Percentiles rank a stretch among this genome's conserved stretches.
Evolutionary conservation across 2,888 invertebrate species (phyloP).

Genomic region (Thecocarcelia acutangulata): DNA sequence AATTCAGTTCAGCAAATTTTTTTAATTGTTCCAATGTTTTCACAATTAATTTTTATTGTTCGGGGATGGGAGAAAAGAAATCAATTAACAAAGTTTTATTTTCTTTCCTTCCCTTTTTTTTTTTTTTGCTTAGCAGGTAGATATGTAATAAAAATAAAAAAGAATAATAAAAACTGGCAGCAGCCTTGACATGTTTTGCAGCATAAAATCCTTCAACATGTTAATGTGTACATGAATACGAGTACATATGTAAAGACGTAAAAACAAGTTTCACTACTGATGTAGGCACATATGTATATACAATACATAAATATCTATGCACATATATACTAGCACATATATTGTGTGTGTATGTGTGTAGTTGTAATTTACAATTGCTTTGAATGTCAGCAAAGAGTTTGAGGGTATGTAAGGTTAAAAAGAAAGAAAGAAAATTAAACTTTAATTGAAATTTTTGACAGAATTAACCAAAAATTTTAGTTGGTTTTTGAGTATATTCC

Average conservation of each 20-base stretch:
- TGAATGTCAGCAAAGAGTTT: no score
- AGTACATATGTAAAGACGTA: background rate
- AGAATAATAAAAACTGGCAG: background rate
- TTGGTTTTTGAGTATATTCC: no score
- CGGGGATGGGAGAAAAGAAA: background rate
- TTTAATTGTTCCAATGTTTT: background rate
- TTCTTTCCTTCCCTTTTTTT: background rate
- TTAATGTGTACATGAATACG: background rate
- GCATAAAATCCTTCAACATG: constrained; percentile 55
- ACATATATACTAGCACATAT: no score
- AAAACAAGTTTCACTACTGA: no score
- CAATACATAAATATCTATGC: background rate
- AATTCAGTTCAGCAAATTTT: background rate
- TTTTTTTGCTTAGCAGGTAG: no score
- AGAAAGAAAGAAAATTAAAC: no score
- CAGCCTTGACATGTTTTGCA: constrained; percentile 64
- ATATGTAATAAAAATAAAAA: no score
- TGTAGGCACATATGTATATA: background rate
- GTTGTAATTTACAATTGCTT: no score
- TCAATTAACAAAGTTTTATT: constrained; percentile 20
- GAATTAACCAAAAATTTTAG: no score
- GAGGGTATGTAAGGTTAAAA: no score
- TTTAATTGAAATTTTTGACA: no score
- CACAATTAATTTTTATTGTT: constrained; percentile 11
- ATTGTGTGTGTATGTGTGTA: no score